A percentile compares a stretch with the other conserved stretches of the same genome.
Evolutionary conservation across 2,113 vertebrate species (phyloP).

Genomic region (Eidolon helvum): DNA sequence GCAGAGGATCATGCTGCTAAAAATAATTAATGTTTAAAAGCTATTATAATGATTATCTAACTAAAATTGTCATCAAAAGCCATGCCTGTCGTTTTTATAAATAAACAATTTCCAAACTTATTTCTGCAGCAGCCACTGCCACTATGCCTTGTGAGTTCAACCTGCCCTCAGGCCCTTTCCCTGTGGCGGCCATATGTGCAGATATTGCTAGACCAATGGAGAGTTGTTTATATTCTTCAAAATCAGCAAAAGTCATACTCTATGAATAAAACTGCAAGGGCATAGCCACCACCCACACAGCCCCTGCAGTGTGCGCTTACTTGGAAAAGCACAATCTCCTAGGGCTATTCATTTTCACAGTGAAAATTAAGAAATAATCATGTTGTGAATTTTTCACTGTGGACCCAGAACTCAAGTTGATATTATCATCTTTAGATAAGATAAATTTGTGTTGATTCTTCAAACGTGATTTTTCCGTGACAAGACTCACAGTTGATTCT

Average conservation of each 20-base stretch:
- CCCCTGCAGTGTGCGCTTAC: neutral
- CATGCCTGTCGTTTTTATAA: neutral
- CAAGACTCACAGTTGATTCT: neutral
- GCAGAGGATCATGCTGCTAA: neutral
- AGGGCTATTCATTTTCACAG: neutral
- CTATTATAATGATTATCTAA: neutral
- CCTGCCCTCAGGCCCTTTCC: neutral
- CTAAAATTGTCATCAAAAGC: neutral
- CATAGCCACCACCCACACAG: neutral
- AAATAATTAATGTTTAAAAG: slow-evolving; percentile 8
- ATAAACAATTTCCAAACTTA: neutral
- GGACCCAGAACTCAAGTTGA: neutral
- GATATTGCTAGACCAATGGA: neutral
- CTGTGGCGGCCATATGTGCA: too few species aligned
- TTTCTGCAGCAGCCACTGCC: neutral
- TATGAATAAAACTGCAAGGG: neutral
- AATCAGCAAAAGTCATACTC: neutral
- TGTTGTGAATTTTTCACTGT: neutral
- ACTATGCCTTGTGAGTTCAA: neutral
- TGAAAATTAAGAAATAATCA: neutral
- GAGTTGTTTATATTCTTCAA: neutral
- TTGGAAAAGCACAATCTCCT: neutral
- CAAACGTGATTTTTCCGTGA: neutral
- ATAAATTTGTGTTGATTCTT: neutral
- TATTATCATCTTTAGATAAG: neutral